Evolutionary conservation across 2,113 vertebrate species (phyloP), one percentile per base, ranked within the genome.

Genomic region (Galbula dea): DNA sequence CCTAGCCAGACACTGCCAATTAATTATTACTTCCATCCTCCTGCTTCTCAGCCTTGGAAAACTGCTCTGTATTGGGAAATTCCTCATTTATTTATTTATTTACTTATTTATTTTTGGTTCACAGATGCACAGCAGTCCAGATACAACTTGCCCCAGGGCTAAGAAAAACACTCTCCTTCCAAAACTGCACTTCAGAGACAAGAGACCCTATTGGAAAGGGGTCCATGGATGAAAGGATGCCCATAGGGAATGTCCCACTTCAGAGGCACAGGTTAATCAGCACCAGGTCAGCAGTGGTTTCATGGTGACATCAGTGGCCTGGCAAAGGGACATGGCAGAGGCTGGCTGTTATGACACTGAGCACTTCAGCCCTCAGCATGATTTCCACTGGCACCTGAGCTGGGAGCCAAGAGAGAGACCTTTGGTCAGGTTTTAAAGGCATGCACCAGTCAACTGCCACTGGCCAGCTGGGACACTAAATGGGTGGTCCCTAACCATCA

Each of bases 1-100:
- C 32, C 23, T 34, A 0, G 1, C 69, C 74, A 82, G 57, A 46
- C 0, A 0, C 78, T 48, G 52, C 19, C 0, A 43, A 95, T 96
- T 96, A 95, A 96, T 95, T 85, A 96, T 96, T 96, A 93, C 86
- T 90, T 46, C 89, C 57, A 83, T 32, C 34, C 52, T 79, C 48
- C 79, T 39, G 67, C 75, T 88, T 72, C 62, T n/a, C 86, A 92
- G 3, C 89, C 86, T 93, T 95, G 89, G 91, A 13, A 93, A 92
- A 72, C 37, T 55, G 79, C 43, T 82, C 52, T 37, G 29, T 14
- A 29, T 93, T 94, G 90, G 78, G 90, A 43, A 96, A 94, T 43
- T 73, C 15, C 34, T 59, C 34, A 6, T 22, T 24, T 58, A 21
- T 34, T 12, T 24, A 13, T 24, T 54, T 54, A 27, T 27, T 5